Conservation (phyloP, 2,113 vertebrate species). For the Hepsetus odoe region DNA sequence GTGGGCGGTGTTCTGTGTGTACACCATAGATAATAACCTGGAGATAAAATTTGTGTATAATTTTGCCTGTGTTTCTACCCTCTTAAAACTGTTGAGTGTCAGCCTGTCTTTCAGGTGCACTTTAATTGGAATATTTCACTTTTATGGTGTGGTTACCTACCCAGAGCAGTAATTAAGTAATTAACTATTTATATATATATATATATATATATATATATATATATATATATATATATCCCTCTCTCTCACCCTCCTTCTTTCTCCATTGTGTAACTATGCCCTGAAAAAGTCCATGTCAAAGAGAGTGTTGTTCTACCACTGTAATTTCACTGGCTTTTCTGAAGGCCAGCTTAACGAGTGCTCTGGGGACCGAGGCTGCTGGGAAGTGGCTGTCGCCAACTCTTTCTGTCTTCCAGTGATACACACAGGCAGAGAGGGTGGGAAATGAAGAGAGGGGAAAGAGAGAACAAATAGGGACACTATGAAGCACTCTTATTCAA, state of each 20-base stretch:
- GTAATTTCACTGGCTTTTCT: constrained; percentile 51
- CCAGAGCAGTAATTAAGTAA: constrained; percentile 46
- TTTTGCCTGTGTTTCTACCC: constrained; percentile 22
- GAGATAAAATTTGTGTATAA: constrained; percentile 23
- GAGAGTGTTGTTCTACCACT: constrained; percentile 37
- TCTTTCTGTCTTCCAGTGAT: constrained; percentile 40
- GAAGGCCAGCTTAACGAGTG: constrained; percentile 55
- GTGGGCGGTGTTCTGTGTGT: not conserved
- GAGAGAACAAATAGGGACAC: constrained; percentile 3
- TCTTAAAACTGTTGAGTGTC: constrained; percentile 18
- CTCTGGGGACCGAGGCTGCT: constrained; percentile 47
- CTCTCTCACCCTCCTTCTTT: not conserved
- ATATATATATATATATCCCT: not conserved
- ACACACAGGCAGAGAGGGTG: constrained; percentile 12
- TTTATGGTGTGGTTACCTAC: constrained; percentile 27
- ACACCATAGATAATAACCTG: constrained; percentile 2
- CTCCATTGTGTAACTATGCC: constrained; percentile 29
- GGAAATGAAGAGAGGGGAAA: constrained; percentile 3
- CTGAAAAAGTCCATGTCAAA: constrained; percentile 49
- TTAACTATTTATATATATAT: not conserved
- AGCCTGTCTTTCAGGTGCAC: not conserved
- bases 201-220: not conserved
- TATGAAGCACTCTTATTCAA: constrained; percentile 13
- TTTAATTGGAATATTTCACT: constrained; percentile 49
- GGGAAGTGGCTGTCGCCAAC: constrained; percentile 57